Evolutionary conservation across 2,888 invertebrate species (phyloP).

Genomic region (Apoderus coryli): DNA sequence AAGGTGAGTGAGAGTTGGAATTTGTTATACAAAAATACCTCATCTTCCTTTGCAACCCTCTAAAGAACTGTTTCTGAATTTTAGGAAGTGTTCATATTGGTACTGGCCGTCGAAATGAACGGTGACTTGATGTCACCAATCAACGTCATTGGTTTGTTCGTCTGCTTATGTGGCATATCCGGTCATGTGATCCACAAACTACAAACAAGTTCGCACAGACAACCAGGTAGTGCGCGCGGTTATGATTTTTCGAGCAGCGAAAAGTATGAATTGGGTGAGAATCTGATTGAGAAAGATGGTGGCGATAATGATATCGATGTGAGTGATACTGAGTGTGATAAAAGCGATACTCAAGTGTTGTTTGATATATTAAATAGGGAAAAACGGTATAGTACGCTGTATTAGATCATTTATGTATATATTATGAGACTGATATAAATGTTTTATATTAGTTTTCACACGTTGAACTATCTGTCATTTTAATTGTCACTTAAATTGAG

Average conservation of each 20-base stretch:
- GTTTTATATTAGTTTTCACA: too few species aligned
- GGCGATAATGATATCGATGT: slow-evolving; percentile 18
- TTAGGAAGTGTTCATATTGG: slow-evolving; percentile 85
- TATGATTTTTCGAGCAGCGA: slow-evolving; percentile 23
- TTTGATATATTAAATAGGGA: slow-evolving; percentile 35
- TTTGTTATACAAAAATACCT: too few species aligned
- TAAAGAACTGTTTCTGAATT: slow-evolving; percentile 23
- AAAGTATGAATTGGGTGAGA: slow-evolving; percentile 25
- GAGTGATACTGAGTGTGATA: slow-evolving; percentile 27
- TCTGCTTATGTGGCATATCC: slow-evolving; percentile 80
- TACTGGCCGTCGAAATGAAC: slow-evolving; percentile 73
- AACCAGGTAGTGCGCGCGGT: slow-evolving; percentile 14
- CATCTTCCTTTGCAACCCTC: too few species aligned
- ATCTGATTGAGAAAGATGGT: too few species aligned
- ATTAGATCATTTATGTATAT: too few species aligned
- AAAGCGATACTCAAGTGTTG: slow-evolving; percentile 35
- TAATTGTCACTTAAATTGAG: too few species aligned
- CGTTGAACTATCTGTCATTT: too few species aligned
- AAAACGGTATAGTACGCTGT: slow-evolving; percentile 28
- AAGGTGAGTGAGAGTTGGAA: slow-evolving; percentile 69
- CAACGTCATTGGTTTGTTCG: slow-evolving; percentile 71
- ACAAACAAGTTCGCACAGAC: slow-evolving; percentile 3
- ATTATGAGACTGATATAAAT: too few species aligned
- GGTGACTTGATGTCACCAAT: slow-evolving; percentile 71
- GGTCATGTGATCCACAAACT: slow-evolving; percentile 67